Base-by-base conservation (phyloP, 2,113 vertebrate species). In the Pitta sordida region DNA sequence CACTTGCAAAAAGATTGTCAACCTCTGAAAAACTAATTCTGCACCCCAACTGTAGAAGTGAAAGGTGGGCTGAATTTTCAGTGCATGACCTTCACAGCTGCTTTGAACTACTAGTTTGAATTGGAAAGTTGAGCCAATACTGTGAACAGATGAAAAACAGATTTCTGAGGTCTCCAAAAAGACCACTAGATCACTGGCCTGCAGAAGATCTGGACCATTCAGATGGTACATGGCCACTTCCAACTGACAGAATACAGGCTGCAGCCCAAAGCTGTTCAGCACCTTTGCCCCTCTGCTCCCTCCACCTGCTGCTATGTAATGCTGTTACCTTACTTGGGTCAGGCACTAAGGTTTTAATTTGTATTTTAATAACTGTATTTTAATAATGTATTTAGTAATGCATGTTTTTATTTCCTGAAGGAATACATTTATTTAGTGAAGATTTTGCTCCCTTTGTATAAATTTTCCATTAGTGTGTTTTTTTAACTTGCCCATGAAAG, bases 1-100 rank as follows among this genome's bases (percentile, higher is more conserved):
- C 19, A 20, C 24, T 60, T 64, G 55, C 41, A 56, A 19, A 83
- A 86, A 60, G 59, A 44, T 83, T 46, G 22, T 86, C 10, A 29
- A 1, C 43, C 30, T 55, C 39, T 32, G 39, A 59, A 77, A 91
- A 80, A 39, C 27, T 21, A 27, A 43, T 73, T 73, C 44, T 9
- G 0, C 44, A 39, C 11, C 13, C 13, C 9, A 11, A 0, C 5
- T 68, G 19, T 17, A 36, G 51, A 70, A 67, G 29, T 22, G 7
- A 48, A 75, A 59, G 15, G 19, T 86, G 53, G 64, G 21, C 39
- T 89, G 58, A 64, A 26, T 44, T 65, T 88, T n/a, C 20, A 79
- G 37, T 32, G 48, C 0, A 0, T 77, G 49, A 39, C n/a, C 44
- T 83, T 77, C 37, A 14, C n/a, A 73, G 63, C 32, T 69, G 37